These are phyloP conservation scores for Ahaetulla prasina DNA, from an alignment of 2,113 vertebrate species.

Conservation along the genomic window DNA sequence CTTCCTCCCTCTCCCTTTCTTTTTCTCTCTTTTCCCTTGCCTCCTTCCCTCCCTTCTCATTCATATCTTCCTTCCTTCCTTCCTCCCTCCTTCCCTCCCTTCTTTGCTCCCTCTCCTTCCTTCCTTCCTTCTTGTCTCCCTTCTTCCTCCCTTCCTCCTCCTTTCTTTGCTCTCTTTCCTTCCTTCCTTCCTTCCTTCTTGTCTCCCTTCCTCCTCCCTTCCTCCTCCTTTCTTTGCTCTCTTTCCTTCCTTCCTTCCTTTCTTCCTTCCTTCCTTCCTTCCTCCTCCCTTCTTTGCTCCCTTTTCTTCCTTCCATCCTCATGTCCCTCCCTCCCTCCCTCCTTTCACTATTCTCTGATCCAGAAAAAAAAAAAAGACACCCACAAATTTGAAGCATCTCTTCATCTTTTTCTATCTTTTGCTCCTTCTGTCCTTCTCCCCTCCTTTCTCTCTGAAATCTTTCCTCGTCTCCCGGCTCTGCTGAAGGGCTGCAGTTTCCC, in stretches of 20 bases:
- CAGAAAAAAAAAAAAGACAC: background rate
- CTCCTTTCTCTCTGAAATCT: no score
- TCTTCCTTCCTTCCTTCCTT: background rate
- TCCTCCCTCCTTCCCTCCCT: background rate
- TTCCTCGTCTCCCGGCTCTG: background rate
- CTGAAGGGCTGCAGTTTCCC: background rate
- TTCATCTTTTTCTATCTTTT: fast-evolving
- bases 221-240: background rate
- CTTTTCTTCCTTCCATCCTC: no score
- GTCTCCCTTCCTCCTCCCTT: no score
- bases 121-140: background rate
- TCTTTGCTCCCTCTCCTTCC: background rate
- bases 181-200: background rate
- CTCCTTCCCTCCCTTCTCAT: background rate
- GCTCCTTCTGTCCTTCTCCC: background rate
- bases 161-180: background rate
- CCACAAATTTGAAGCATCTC: background rate
- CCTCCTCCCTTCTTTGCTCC: no score
- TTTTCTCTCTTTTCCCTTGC: background rate
- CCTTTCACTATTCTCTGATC: background rate
- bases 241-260: background rate
- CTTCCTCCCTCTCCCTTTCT: background rate
- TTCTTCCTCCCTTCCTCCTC: background rate
- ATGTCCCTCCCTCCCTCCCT: no score
- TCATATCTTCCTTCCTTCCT: background rate